phyloP scores from a whole-genome alignment of 2,888 invertebrate species.

The Sisyra terminalis region DNA sequence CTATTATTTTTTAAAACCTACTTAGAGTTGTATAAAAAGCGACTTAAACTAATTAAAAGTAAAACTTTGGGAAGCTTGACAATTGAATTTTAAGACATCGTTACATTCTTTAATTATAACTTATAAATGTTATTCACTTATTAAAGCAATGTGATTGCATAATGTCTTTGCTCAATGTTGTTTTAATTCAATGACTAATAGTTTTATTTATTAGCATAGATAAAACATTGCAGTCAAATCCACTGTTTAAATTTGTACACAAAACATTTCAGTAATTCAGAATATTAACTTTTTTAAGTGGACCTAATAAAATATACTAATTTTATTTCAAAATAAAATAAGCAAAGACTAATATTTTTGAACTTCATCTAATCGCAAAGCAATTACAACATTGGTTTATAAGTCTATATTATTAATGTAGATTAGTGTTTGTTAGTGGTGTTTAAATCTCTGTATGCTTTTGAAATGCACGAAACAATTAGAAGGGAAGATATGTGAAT shows the following conservation, averaged over 20 bases:
- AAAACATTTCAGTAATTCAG: no score
- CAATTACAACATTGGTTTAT: not conserved
- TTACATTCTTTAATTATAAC: slow-evolving; percentile 4
- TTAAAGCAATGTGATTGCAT: no score
- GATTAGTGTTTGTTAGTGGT: slow-evolving; percentile 3
- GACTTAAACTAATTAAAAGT: not conserved
- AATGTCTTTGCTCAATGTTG: not conserved
- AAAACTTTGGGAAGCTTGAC: not conserved
- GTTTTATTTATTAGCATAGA: not conserved
- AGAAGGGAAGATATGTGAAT: slow-evolving; percentile 44
- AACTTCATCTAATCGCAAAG: no score
- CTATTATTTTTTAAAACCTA: not conserved
- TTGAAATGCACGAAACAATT: slow-evolving; percentile 81
- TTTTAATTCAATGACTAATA: not conserved
- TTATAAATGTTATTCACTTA: slow-evolving; percentile 1
- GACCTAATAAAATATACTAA: no score
- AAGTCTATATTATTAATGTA: slow-evolving; percentile 1
- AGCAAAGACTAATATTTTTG: no score
- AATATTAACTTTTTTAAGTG: no score
- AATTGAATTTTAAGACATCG: slow-evolving; percentile 6
- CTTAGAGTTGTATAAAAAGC: not conserved
- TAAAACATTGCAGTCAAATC: not conserved
- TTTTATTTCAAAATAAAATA: no score
- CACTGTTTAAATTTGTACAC: no score
- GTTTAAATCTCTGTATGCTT: slow-evolving; percentile 51